Evolutionary conservation across 2,797 vertebrate genomes (phyloP).

Genomic region (Cossypha dichroa): DNA sequence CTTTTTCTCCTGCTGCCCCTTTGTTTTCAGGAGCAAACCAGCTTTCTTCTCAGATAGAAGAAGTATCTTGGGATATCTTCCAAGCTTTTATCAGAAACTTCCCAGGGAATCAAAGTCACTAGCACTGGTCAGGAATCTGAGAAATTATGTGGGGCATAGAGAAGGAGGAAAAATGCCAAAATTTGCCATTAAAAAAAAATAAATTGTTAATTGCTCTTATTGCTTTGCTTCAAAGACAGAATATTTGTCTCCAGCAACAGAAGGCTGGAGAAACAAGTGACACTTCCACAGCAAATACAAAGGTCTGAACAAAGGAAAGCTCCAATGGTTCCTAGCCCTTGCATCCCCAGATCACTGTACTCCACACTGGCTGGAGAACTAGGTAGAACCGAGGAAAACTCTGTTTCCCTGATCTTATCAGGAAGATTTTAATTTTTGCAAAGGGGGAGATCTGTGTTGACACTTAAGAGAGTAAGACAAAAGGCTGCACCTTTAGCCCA

Average conservation of each 20-base stretch:
- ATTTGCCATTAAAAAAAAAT: background rate
- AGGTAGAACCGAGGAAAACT: background rate
- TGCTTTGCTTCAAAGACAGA: background rate
- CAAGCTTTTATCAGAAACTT: background rate
- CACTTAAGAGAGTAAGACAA: background rate
- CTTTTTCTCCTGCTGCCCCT: background rate
- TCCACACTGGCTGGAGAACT: accelerated
- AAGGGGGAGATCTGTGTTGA: background rate
- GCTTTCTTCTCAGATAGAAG: background rate
- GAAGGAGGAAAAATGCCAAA: background rate
- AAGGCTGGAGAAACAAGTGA: background rate
- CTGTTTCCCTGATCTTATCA: background rate
- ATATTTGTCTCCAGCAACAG: background rate
- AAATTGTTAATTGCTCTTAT: background rate
- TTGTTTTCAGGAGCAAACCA: background rate
- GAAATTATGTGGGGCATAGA: background rate
- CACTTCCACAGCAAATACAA: background rate
- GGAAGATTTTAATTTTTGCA: background rate
- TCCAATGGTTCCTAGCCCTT: background rate
- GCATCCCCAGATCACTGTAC: background rate
- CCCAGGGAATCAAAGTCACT: background rate
- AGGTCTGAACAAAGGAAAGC: background rate
- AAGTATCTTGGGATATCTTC: background rate
- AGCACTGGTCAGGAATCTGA: background rate
- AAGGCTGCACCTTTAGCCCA: background rate